These are phyloP conservation scores for Fissipunctia ypsillon DNA, from an alignment of 2,888 invertebrate genomes.

Conservation along the genomic window DNA sequence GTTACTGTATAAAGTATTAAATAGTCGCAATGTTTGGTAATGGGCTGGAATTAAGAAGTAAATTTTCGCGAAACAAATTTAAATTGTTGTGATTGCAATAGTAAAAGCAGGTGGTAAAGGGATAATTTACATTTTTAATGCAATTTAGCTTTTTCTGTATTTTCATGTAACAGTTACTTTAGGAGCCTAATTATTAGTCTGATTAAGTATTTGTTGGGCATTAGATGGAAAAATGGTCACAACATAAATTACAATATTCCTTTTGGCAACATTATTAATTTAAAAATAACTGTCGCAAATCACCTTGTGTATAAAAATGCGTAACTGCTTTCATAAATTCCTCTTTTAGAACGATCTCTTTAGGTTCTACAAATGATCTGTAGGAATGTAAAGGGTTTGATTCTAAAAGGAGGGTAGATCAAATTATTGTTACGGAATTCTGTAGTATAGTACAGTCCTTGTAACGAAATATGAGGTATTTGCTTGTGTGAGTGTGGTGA, in stretches of 20 bases:
- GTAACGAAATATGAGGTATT: neutral
- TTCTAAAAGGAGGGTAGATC: conserved; percentile 1
- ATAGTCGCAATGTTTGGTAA: conserved; percentile 25
- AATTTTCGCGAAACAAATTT: conserved; percentile 5
- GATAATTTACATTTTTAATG: neutral
- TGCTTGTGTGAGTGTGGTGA: neutral
- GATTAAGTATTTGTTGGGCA: conserved; percentile 3
- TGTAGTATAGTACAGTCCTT: conserved; percentile 8
- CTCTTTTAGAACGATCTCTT: conserved; percentile 13
- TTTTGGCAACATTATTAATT: conserved; percentile 21
- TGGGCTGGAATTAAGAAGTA: conserved; percentile 6
- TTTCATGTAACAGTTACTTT: conserved; percentile 25
- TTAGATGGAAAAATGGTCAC: conserved; percentile 3
- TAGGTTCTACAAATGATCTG: neutral
- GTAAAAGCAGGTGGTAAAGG: neutral
- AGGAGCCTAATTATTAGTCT: conserved; percentile 4
- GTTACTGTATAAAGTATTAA: conserved; percentile 33
- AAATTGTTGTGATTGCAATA: neutral
- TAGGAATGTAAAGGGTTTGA: neutral
- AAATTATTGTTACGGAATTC: conserved; percentile 15
- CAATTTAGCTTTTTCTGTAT: conserved; percentile 29
- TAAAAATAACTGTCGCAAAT: conserved; percentile 2
- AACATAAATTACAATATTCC: neutral
- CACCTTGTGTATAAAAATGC: conserved; percentile 25
- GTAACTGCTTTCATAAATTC: conserved; percentile 10